Conservation (phyloP, 2,113 vertebrate species). For the Gambusia holbrooki region DNA sequence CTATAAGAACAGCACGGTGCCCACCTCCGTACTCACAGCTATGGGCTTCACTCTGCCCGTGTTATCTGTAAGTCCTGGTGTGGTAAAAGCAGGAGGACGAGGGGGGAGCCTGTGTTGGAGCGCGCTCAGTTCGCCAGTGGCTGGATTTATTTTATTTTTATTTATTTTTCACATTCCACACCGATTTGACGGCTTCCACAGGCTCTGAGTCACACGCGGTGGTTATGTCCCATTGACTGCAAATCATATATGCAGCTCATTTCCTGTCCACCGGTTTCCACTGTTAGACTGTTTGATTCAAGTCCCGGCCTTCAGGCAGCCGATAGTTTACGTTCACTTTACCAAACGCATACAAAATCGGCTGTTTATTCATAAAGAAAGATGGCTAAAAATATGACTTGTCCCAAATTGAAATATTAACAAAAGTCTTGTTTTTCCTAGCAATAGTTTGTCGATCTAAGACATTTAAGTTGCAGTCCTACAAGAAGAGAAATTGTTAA, state of each 20-base stretch:
- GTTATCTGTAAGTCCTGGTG: slow-evolving; percentile 81
- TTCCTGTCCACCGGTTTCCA: slow-evolving; percentile 32
- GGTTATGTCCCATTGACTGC: slow-evolving; percentile 17
- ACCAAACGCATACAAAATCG: background rate
- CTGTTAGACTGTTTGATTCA: background rate
- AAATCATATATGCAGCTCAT: slow-evolving; percentile 4
- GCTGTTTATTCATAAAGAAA: no score
- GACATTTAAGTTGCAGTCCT: background rate
- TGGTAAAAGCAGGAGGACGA: slow-evolving; percentile 45
- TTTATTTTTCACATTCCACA: slow-evolving; percentile 3
- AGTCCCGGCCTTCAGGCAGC: background rate
- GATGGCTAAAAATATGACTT: no score
- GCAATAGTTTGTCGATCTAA: background rate
- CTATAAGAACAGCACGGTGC: slow-evolving; percentile 78
- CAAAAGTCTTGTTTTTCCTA: background rate
- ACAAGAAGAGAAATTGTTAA: background rate
- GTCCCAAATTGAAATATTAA: no score
- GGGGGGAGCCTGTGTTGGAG: slow-evolving; percentile 22
- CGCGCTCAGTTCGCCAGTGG: slow-evolving; percentile 28
- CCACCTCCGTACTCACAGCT: slow-evolving; percentile 70
- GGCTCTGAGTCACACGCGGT: slow-evolving; percentile 10
- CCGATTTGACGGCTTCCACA: slow-evolving; percentile 17
- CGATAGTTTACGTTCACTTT: background rate
- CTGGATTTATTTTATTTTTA: background rate
- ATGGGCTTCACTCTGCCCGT: slow-evolving; percentile 77